A percentile compares a stretch with the other conserved stretches of the same genome.
phyloP scores from a whole-genome alignment of 1,140 invertebrate genomes.

The Drosophila santomea region DNA sequence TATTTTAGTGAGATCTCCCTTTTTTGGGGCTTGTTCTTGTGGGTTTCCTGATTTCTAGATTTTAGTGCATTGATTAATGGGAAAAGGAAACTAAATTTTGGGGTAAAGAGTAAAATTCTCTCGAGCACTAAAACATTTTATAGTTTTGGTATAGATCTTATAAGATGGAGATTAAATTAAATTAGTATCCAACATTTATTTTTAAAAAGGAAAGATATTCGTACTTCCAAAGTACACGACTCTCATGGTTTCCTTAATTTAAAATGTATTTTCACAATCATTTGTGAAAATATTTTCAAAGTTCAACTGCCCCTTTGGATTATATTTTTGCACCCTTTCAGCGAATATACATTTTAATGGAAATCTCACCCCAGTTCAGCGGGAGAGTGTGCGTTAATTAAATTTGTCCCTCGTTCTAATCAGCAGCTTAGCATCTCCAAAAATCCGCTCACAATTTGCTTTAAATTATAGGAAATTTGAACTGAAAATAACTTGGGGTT shows the following conservation, averaged over 20 bases:
- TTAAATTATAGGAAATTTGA: constrained; percentile 28
- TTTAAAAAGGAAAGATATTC: no score
- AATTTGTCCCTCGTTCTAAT: constrained; percentile 49
- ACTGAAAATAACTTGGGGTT: constrained; percentile 16
- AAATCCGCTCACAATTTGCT: constrained; percentile 37
- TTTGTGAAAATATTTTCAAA: neutral
- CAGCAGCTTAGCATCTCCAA: constrained; percentile 50
- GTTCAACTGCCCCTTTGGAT: constrained; percentile 6
- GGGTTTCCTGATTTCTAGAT: constrained; percentile 47
- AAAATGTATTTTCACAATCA: constrained; percentile 13
- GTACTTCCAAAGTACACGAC: no score
- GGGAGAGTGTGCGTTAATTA: constrained; percentile 42
- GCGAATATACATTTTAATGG: neutral
- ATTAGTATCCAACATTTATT: no score
- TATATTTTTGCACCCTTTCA: constrained; percentile 38
- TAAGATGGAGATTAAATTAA: no score
- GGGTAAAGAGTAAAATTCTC: constrained; percentile 3
- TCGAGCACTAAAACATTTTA: constrained; percentile 2
- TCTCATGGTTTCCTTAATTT: neutral
- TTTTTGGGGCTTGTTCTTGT: constrained; percentile 51
- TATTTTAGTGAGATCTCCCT: constrained; percentile 14
- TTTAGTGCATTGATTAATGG: constrained; percentile 43
- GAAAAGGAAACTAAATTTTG: constrained; percentile 41
- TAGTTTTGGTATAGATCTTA: neutral
- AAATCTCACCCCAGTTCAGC: constrained; percentile 30